Evolutionary conservation across 2,113 vertebrate genomes (phyloP).

Genomic region (Bufo gargarizans): DNA sequence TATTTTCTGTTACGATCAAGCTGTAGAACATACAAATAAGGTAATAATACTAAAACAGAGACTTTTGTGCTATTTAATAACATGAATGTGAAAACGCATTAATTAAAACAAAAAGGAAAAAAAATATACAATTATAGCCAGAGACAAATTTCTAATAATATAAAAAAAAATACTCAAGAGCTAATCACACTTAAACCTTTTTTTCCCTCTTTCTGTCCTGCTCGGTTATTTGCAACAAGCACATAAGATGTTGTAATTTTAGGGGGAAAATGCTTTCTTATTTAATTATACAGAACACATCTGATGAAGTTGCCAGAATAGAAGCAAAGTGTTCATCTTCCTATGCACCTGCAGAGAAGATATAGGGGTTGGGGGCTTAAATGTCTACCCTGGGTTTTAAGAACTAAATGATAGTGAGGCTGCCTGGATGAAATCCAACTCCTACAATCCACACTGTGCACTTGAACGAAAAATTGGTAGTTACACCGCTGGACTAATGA

Average conservation of each 20-base stretch:
- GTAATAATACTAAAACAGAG: slow-evolving; percentile 68
- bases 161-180: slow-evolving; percentile 61
- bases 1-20: slow-evolving; percentile 60
- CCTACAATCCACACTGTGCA: slow-evolving; percentile 70
- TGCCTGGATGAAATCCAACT: slow-evolving; percentile 73
- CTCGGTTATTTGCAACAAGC: slow-evolving; percentile 68
- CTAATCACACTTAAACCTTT: slow-evolving; percentile 73
- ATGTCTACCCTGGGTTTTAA: slow-evolving; percentile 77
- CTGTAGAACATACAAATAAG: slow-evolving; percentile 62
- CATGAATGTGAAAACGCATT: slow-evolving; percentile 66
- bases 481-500: slow-evolving; percentile 75
- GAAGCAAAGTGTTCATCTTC: slow-evolving; percentile 72
- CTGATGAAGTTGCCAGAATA: slow-evolving; percentile 68
- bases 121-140: slow-evolving; percentile 70
- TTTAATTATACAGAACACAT: slow-evolving; percentile 76
- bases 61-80: slow-evolving; percentile 69
- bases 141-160: slow-evolving; percentile 67
- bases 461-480: slow-evolving; percentile 73
- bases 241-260: slow-evolving; percentile 69
- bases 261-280: slow-evolving; percentile 68
- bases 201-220: slow-evolving; percentile 63
- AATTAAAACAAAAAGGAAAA: slow-evolving; percentile 65
- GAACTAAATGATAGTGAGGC: slow-evolving; percentile 77
- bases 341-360: slow-evolving; percentile 74
- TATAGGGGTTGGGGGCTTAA: slow-evolving; percentile 71